Conservation (phyloP, 2,888 invertebrate species). For the Phalera bucephala region DNA sequence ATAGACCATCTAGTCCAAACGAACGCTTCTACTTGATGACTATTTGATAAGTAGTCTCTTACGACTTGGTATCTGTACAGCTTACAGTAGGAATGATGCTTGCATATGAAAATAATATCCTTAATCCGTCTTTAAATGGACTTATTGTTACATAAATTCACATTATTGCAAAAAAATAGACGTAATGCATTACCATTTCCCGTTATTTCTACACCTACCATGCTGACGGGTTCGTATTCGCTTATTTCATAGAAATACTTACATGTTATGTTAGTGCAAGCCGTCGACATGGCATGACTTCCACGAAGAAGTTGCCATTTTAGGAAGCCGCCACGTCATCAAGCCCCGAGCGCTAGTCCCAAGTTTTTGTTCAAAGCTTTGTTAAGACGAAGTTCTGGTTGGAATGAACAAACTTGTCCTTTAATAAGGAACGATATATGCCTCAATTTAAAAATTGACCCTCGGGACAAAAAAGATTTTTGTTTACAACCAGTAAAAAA, state of each 20-base stretch:
- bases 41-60: too few relatives aligned
- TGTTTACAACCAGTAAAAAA: too few relatives aligned
- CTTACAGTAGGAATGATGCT: too few relatives aligned
- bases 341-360: constrained; percentile 22
- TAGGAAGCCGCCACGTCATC: constrained; percentile 41
- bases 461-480: too few relatives aligned
- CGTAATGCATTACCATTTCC: too few relatives aligned
- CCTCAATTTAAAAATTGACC: constrained; percentile 6
- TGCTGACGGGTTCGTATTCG: constrained; percentile 9
- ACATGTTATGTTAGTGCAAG: constrained; percentile 27
- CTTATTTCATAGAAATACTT: constrained; percentile 24
- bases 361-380: constrained; percentile 33
- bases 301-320: constrained; percentile 40
- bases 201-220: background rate
- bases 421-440: constrained; percentile 16
- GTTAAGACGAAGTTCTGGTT: constrained; percentile 38
- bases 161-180: too few relatives aligned
- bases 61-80: too few relatives aligned
- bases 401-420: constrained; percentile 18
- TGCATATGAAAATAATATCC: too few relatives aligned
- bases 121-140: too few relatives aligned
- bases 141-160: too few relatives aligned
- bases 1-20: too few relatives aligned
- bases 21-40: too few relatives aligned
- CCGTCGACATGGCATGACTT: constrained; percentile 30